A percentile compares a stretch with the other conserved stretches of the same genome.
phyloP scores from a whole-genome alignment of 2,113 vertebrate genomes.

The Tinamus guttatus region DNA sequence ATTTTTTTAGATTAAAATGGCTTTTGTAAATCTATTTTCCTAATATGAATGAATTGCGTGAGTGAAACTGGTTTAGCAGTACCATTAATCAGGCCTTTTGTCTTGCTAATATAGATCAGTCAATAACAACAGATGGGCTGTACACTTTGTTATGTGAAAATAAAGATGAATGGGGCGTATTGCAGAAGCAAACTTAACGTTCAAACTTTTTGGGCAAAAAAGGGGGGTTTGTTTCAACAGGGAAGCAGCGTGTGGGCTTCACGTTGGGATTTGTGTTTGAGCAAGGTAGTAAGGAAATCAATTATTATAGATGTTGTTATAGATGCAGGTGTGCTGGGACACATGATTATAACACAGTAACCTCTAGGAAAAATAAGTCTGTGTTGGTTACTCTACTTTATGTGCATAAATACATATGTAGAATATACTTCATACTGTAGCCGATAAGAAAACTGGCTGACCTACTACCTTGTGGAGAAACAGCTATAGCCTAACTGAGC shows the following conservation, averaged over 20 bases:
- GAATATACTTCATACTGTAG: background rate
- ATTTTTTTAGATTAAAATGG: constrained; percentile 19
- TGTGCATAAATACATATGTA: no score
- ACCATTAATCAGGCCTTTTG: constrained; percentile 56
- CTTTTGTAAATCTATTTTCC: constrained; percentile 31
- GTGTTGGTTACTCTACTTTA: background rate
- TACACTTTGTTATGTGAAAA: constrained; percentile 61
- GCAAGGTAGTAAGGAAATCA: background rate
- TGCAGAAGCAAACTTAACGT: constrained; percentile 42
- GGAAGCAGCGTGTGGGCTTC: background rate
- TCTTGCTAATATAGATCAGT: constrained; percentile 40
- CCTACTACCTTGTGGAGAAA: background rate
- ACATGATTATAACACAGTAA: rapidly evolving
- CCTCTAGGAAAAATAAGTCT: background rate
- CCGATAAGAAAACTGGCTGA: background rate
- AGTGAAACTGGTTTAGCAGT: constrained; percentile 28
- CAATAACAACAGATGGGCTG: constrained; percentile 49
- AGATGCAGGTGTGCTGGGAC: background rate
- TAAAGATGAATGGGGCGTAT: constrained; percentile 55
- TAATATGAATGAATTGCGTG: constrained; percentile 48
- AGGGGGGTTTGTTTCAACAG: background rate
- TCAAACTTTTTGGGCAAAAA: constrained; percentile 42
- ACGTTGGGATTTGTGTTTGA: constrained; percentile 2
- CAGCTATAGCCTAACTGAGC: background rate
- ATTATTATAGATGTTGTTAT: rapidly evolving